These are phyloP conservation scores for Rhysida immarginata DNA, from an alignment of 1,140 invertebrate genomes.

Conservation along the genomic window DNA sequence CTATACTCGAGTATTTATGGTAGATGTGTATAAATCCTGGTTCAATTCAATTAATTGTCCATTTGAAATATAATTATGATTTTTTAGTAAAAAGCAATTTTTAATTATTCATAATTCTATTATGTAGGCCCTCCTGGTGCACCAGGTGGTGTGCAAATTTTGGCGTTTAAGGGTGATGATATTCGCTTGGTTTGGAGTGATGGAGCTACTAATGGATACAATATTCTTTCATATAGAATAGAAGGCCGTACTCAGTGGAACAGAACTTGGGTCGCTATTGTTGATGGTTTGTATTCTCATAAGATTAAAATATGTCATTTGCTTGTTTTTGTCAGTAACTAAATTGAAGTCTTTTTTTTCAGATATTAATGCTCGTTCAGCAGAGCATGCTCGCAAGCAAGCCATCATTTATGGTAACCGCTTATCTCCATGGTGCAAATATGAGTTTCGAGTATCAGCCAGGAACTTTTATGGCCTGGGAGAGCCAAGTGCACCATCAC, in stretches of 20 bases:
- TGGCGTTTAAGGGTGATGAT: slow-evolving; percentile 51
- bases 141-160: slow-evolving; percentile 36
- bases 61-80: too few species aligned
- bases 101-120: too few species aligned
- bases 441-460: slow-evolving; percentile 77
- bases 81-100: too few species aligned
- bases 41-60: too few species aligned
- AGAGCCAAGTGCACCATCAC: slow-evolving; percentile 51
- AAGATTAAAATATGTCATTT: too few species aligned
- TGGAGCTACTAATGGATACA: slow-evolving; percentile 63
- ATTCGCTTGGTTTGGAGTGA: slow-evolving; percentile 76
- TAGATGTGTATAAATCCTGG: too few species aligned
- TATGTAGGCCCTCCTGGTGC: slow-evolving; percentile 29
- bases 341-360: too few species aligned
- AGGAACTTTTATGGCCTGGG: slow-evolving; percentile 51
- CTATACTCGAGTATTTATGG: too few species aligned
- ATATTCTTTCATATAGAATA: slow-evolving; percentile 56
- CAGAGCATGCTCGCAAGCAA: neutral
- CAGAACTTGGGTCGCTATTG: slow-evolving; percentile 56
- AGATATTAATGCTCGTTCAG: slow-evolving; percentile 4
- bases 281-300: slow-evolving; percentile 33
- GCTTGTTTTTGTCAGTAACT: too few species aligned
- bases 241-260: slow-evolving; percentile 75
- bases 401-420: slow-evolving; percentile 16
- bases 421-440: slow-evolving; percentile 70